A percentile compares a stretch with the other conserved stretches of the same genome.
Conservation (phyloP, 2,888 invertebrate genomes). For the Gerris lacustris region DNA sequence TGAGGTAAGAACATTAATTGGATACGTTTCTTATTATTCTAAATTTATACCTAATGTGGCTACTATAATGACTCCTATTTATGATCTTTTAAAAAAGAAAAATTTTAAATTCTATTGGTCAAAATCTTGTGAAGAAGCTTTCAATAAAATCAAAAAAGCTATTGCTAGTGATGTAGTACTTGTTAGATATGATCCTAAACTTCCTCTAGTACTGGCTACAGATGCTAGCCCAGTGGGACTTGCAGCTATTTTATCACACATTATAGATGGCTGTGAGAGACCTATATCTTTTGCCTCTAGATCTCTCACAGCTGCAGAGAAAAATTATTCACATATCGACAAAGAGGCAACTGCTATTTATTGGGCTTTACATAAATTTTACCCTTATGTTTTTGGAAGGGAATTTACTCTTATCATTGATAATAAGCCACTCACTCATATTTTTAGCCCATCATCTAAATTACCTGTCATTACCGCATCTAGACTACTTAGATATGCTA, state of each 20-base stretch:
- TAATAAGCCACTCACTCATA: conserved; percentile 18
- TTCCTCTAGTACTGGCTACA: conserved; percentile 24
- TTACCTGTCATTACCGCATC: conserved; percentile 14
- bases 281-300: conserved; percentile 21
- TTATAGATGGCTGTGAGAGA: conserved; percentile 21
- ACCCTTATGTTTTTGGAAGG: conserved; percentile 17
- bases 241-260: conserved; percentile 22
- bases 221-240: conserved; percentile 24
- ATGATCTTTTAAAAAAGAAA: conserved; percentile 17
- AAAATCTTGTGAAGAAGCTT: conserved; percentile 25
- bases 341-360: conserved; percentile 22
- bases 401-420: conserved; percentile 19
- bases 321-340: conserved; percentile 24
- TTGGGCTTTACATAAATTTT: conserved; percentile 14
- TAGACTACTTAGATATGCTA: conserved; percentile 16
- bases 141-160: conserved; percentile 27
- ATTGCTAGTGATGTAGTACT: conserved; percentile 28
- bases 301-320: conserved; percentile 19
- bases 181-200: conserved; percentile 21
- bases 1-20: not conserved
- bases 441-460: conserved; percentile 15
- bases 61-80: conserved; percentile 21
- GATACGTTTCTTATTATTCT: conserved; percentile 23
- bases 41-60: conserved; percentile 24
- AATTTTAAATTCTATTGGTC: conserved; percentile 22